phyloP scores from a whole-genome alignment of 2,888 invertebrate species.

The Lithophane ornitopus region DNA sequence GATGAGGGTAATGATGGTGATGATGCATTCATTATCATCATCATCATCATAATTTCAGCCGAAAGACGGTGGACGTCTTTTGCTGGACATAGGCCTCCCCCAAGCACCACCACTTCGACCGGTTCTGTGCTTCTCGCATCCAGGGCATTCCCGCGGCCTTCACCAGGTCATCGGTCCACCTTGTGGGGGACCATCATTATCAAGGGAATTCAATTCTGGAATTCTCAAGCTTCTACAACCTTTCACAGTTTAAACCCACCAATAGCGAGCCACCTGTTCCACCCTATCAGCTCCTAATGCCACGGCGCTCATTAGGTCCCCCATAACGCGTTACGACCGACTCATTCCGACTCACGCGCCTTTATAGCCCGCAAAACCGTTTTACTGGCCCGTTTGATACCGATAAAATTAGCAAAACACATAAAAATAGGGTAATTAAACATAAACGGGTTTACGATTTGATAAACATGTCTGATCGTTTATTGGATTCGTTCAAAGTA shows the following conservation, averaged over 20 bases:
- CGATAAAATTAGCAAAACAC: constrained; percentile 65
- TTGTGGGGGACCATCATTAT: no score
- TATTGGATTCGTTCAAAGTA: constrained; percentile 43
- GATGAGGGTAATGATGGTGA: no score
- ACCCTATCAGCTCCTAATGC: constrained; percentile 42
- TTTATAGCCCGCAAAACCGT: constrained; percentile 64
- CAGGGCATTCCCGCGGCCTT: no score
- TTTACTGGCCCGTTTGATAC: constrained; percentile 55
- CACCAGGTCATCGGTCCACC: no score
- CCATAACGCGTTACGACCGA: constrained; percentile 60
- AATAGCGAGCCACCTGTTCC: constrained; percentile 19
- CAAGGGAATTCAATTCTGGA: neutral
- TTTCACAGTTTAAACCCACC: neutral
- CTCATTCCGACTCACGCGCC: constrained; percentile 45
- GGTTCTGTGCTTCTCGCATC: no score
- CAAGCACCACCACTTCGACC: no score
- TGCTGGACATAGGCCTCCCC: no score
- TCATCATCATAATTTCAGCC: no score
- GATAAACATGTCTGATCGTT: constrained; percentile 58
- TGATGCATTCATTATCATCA: neutral
- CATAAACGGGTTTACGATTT: constrained; percentile 57
- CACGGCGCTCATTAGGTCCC: constrained; percentile 47
- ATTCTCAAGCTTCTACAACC: neutral
- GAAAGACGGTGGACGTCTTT: no score
- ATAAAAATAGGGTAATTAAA: constrained; percentile 67